phyloP scores from a whole-genome alignment of 2,113 vertebrate species.

The Madoqua kirkii region DNA sequence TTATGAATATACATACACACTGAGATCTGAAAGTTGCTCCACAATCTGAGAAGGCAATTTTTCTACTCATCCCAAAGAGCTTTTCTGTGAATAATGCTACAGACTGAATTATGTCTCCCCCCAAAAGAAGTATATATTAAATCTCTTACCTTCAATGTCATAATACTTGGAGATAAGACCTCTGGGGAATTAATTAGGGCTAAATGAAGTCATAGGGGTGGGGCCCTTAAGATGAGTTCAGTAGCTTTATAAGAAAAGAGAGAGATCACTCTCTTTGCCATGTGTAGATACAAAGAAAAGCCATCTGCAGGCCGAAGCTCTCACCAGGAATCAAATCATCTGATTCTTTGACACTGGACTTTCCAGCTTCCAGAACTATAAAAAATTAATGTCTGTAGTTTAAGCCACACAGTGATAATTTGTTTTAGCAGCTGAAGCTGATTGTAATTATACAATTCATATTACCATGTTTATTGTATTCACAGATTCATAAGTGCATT shows the following conservation, averaged over 20 bases:
- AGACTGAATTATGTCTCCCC: background rate
- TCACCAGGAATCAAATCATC: background rate
- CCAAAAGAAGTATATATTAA: background rate
- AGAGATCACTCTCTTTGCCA: background rate
- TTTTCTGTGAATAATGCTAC: background rate
- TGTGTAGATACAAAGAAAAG: background rate
- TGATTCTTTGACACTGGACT: background rate
- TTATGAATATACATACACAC: rapidly evolving
- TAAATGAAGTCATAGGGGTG: background rate
- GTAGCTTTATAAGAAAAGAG: background rate
- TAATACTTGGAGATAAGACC: background rate
- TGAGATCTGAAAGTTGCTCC: background rate
- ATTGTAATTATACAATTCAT: background rate
- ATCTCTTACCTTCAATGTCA: background rate
- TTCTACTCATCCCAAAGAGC: background rate
- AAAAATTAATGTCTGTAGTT: background rate
- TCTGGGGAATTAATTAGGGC: background rate
- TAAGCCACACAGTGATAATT: background rate
- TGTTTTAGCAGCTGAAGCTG: background rate
- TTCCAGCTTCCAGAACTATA: background rate
- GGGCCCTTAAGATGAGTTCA: background rate
- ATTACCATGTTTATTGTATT: background rate
- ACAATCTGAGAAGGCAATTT: background rate
- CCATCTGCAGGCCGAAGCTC: rapidly evolving
- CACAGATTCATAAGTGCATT: background rate